Base-by-base conservation (phyloP, 1,140 invertebrate species). In the Tetragnatha versicolor region DNA sequence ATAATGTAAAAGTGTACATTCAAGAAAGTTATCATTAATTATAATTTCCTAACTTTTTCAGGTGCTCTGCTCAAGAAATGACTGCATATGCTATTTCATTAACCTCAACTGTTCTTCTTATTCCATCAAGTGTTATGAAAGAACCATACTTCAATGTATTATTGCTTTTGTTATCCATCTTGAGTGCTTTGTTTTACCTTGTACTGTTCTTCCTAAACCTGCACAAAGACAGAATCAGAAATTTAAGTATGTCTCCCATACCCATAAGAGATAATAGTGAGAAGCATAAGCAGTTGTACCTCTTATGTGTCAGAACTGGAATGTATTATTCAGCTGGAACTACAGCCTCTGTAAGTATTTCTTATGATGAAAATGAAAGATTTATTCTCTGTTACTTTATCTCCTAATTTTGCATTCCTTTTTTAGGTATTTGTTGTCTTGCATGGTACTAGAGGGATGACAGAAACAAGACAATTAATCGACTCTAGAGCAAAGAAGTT, bases 401-500 rank as follows among this genome's bases (percentile, higher is more conserved):
- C 22, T 20, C 42, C 10, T 65, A 22, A 20, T 6, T 1, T 6
- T 25, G 10, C 5, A 6, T 39, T 72, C 2, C 42, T 60, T 58
- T 70, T 61, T 27, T 45, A 79, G 78, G 78, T 79, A 10, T 79
- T 70, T 65, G n/a, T 79, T 9, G 78, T 79, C n/a, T 35, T 79
- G 14, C 78, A 79, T 72, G 78, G 78, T 27, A 53, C 25, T 6
- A 72, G 73, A n/a, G 68, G 60, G 2, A 39, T 79, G 45, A 72
- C 78, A 20, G 78, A 79, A 65, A 79, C 78, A 22, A 72, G 58
- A 25, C 68, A 70, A 7, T 27, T 79, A 12, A 72, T 70, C 42
- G 65, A 58, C 22, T 33, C 14, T 3, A 42, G 65, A 49, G 33
- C 39, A 17, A n/a, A 72, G 25, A 63, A 42, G 22, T 33, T 53